Percentiles rank a stretch among this genome's conserved stretches.
phyloP scores from a whole-genome alignment of 2,113 vertebrate species.

The Hippocampus mohnikei region DNA sequence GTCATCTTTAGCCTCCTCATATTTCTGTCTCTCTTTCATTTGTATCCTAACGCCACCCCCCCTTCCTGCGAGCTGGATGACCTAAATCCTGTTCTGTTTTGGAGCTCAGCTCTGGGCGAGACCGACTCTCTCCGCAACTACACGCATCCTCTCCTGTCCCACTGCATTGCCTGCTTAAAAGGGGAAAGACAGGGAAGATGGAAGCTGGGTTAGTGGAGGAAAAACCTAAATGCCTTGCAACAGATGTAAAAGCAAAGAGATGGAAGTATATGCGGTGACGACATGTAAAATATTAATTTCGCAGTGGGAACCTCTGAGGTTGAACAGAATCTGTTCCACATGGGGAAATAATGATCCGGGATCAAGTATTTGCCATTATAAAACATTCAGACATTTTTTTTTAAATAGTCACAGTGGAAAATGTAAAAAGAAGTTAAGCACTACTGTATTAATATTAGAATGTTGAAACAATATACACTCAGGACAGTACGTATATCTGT shows the following conservation, averaged over 20 bases:
- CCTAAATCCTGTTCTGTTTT: constrained; percentile 68
- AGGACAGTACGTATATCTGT: too few relatives aligned
- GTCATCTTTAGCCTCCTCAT: constrained; percentile 42
- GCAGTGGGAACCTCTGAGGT: not conserved
- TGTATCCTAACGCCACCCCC: constrained; percentile 42
- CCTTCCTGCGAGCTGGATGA: constrained; percentile 62
- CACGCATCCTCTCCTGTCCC: constrained; percentile 54
- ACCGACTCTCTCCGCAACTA: constrained; percentile 46
- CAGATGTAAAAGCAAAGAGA: constrained; percentile 2
- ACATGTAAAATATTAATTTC: not conserved
- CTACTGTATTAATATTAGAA: too few relatives aligned
- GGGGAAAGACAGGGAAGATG: constrained; percentile 27
- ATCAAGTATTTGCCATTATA: not conserved
- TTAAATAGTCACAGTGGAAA: too few relatives aligned
- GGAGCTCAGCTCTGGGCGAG: constrained; percentile 55
- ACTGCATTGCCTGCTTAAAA: constrained; percentile 42
- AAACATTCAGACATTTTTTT: not conserved
- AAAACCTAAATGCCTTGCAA: constrained; percentile 8
- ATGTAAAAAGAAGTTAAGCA: not conserved
- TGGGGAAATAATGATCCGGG: not conserved
- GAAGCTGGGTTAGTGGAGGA: constrained; percentile 15
- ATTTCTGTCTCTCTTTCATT: constrained; percentile 52
- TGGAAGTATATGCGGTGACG: not conserved
- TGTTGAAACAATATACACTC: too few relatives aligned
- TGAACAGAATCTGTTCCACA: not conserved